Evolutionary conservation across 1,140 invertebrate genomes (phyloP).

Genomic region (Sitobion miscanthi): DNA sequence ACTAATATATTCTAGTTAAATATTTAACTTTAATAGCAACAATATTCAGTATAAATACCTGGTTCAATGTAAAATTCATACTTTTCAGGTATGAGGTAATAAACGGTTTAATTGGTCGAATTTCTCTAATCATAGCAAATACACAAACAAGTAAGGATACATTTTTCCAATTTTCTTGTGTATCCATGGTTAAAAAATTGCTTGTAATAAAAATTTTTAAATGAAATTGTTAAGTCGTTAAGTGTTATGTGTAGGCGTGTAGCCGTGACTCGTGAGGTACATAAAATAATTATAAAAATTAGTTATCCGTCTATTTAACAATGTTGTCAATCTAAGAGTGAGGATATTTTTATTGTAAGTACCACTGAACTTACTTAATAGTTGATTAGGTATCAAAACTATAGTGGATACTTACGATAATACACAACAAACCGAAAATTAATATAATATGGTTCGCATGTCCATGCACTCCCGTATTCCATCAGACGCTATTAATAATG

Average conservation of each 20-base stretch:
- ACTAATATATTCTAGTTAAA: not conserved
- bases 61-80: constrained; percentile 37
- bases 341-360: no score
- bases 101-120: constrained; percentile 57
- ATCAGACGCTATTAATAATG: not conserved
- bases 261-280: no score
- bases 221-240: not conserved
- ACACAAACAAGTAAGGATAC: constrained; percentile 56
- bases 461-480: not conserved
- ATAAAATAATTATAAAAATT: not conserved
- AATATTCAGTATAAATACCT: constrained; percentile 28
- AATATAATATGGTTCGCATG: not conserved
- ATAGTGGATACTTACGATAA: not conserved
- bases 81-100: constrained; percentile 50
- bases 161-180: not conserved
- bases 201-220: not conserved
- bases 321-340: not conserved
- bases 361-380: no score
- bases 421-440: not conserved
- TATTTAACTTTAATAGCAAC: not conserved
- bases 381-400: not conserved
- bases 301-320: not conserved
- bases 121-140: constrained; percentile 54
- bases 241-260: not conserved
- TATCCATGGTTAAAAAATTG: not conserved